These are phyloP conservation scores for Microcebus tavaratra DNA, from an alignment of 2,113 vertebrate genomes.

Conservation along the genomic window DNA sequence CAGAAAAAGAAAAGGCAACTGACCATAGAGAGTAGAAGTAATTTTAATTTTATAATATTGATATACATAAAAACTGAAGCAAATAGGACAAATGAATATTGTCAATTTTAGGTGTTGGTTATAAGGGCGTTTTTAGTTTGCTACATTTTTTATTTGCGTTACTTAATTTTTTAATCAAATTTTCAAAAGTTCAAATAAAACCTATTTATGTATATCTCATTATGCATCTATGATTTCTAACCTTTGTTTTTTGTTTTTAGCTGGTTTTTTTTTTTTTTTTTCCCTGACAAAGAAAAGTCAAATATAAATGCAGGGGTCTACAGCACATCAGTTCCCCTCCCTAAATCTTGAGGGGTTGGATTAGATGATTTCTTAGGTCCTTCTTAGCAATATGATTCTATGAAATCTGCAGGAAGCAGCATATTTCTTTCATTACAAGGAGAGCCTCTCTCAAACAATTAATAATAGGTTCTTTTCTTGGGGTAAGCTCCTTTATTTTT, in stretches of 20 bases:
- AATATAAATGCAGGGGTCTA: not conserved
- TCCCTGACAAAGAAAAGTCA: not conserved
- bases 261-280: not conserved
- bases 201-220: not conserved
- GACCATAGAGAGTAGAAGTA: not conserved
- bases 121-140: not conserved
- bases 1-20: not conserved
- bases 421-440: conserved; percentile 55
- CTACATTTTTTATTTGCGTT: not conserved
- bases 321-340: not conserved
- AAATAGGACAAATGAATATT: not conserved
- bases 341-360: not conserved
- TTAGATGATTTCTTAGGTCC: not conserved
- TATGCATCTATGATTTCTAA: not conserved
- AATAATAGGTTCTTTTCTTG: conserved; percentile 63
- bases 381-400: not conserved
- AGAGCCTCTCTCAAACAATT: conserved; percentile 70
- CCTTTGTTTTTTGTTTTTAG: not conserved
- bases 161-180: not conserved
- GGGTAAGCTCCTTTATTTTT: conserved; percentile 63
- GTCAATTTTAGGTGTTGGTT: not conserved
- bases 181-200: not conserved
- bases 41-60: not conserved
- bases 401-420: conserved; percentile 53
- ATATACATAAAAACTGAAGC: not conserved